Evolutionary conservation across 2,888 invertebrate species (phyloP).

Genomic region (Eristalis pertinax): DNA sequence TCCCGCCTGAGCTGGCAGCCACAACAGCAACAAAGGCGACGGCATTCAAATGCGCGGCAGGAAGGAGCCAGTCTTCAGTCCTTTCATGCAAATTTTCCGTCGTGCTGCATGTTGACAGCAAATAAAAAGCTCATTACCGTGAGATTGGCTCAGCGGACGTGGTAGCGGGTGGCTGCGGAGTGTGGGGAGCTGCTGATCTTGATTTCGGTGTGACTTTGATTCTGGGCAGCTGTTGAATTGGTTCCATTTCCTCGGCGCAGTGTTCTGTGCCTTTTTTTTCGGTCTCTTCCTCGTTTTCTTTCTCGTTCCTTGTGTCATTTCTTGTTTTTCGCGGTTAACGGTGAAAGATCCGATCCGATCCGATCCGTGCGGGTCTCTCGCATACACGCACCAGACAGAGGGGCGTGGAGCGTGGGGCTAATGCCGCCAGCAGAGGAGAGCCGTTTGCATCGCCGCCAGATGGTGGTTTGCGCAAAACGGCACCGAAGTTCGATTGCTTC

Average conservation of each 20-base stretch:
- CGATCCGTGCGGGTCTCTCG: conserved; percentile 34
- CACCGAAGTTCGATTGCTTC: conserved; percentile 43
- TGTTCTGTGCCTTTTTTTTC: background rate
- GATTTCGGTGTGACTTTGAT: conserved; percentile 53
- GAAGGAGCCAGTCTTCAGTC: conserved; percentile 8
- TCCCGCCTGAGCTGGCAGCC: conserved; percentile 25
- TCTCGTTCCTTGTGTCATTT: conserved; percentile 43
- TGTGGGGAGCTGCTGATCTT: background rate
- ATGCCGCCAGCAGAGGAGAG: conserved; percentile 11
- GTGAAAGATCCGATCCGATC: conserved; percentile 37
- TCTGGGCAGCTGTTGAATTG: conserved; percentile 16
- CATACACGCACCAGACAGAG: conserved; percentile 46
- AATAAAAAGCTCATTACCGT: conserved; percentile 67
- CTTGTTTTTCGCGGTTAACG: conserved; percentile 48
- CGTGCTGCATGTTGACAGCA: conserved; percentile 69
- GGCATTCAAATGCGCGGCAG: conserved; percentile 46
- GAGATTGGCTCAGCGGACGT: background rate
- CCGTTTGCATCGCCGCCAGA: conserved; percentile 15
- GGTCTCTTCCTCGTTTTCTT: conserved; percentile 15
- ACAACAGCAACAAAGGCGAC: background rate
- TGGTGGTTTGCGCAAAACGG: conserved; percentile 25
- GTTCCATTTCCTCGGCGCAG: conserved; percentile 27
- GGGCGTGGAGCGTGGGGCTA: background rate
- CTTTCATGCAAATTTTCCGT: conserved; percentile 68
- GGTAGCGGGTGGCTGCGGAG: conserved; percentile 7